These are phyloP conservation scores for Notocelia uddmanniana DNA, from an alignment of 2,888 invertebrate species.

Conservation along the genomic window DNA sequence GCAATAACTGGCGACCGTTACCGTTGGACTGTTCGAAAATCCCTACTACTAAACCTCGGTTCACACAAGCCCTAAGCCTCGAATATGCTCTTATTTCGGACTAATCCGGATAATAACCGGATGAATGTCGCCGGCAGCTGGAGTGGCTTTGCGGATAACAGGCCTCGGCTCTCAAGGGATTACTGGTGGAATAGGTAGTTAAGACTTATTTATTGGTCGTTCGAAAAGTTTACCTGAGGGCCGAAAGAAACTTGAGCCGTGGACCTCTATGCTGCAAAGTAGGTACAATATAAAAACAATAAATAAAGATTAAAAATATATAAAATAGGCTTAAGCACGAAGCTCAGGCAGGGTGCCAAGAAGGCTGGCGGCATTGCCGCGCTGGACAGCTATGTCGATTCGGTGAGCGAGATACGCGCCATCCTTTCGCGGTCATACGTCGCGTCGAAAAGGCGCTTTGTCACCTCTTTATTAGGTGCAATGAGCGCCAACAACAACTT, in stretches of 20 bases:
- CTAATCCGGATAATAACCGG: slow-evolving; percentile 27
- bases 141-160: slow-evolving; percentile 23
- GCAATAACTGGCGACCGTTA: neutral
- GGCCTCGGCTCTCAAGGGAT: slow-evolving; percentile 12
- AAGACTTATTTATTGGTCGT: slow-evolving; percentile 19
- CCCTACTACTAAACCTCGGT: neutral
- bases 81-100: slow-evolving; percentile 14
- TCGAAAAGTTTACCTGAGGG: slow-evolving; percentile 16
- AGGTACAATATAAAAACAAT: no score
- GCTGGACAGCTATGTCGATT: no score
- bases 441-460: no score
- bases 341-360: no score
- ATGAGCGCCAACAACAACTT: no score
- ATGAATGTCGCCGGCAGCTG: slow-evolving; percentile 17
- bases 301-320: no score
- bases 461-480: no score
- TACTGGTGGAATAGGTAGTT: neutral
- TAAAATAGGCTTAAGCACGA: no score
- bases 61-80: neutral
- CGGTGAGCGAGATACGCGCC: no score
- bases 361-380: no score
- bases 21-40: neutral
- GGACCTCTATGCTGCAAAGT: no score
- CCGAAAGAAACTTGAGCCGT: neutral
- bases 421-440: no score